These are phyloP conservation scores for Phallusia fumigata DNA, from an alignment of 23 tunicate genomes.

Conservation along the genomic window DNA sequence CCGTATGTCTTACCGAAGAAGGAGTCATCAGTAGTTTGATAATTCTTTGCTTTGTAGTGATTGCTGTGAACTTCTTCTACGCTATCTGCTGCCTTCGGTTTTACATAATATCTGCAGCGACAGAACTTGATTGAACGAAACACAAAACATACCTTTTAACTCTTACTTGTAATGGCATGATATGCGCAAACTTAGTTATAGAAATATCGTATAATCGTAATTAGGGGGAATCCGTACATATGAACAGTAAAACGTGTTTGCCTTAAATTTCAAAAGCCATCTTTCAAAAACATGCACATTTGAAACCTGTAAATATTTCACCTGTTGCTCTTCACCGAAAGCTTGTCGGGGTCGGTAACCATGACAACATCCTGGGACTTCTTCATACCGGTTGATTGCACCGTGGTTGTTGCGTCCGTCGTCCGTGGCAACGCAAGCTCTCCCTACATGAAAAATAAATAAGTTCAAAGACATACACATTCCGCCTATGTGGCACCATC, in stretches of 20 bases:
- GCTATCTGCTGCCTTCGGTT: slow-evolving; percentile 1
- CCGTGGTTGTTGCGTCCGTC: neutral
- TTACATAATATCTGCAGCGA: neutral
- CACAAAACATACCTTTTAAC: too few species aligned
- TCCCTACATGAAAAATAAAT: slow-evolving; percentile 16
- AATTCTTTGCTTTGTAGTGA: slow-evolving; percentile 30
- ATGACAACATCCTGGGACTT: slow-evolving; percentile 34
- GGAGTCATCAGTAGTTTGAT: slow-evolving; percentile 42
- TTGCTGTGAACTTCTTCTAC: slow-evolving; percentile 39
- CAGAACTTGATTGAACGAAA: too few species aligned
- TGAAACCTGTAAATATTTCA: neutral
- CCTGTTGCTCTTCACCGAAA: slow-evolving; percentile 51
- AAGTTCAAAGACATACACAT: too few species aligned
- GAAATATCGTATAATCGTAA: too few species aligned
- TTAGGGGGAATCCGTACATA: too few species aligned
- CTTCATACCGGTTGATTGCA: slow-evolving; percentile 22
- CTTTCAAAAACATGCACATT: too few species aligned
- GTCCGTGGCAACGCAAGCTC: slow-evolving; percentile 34
- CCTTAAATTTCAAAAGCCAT: too few species aligned
- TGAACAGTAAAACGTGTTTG: too few species aligned
- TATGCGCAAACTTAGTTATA: too few species aligned
- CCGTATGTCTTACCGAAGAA: slow-evolving; percentile 64
- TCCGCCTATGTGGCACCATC: too few species aligned
- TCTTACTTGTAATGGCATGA: too few species aligned
- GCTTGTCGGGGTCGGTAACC: slow-evolving; percentile 49